Conservation (phyloP, 2,797 vertebrate species). For the Falco novaeseelandiae region DNA sequence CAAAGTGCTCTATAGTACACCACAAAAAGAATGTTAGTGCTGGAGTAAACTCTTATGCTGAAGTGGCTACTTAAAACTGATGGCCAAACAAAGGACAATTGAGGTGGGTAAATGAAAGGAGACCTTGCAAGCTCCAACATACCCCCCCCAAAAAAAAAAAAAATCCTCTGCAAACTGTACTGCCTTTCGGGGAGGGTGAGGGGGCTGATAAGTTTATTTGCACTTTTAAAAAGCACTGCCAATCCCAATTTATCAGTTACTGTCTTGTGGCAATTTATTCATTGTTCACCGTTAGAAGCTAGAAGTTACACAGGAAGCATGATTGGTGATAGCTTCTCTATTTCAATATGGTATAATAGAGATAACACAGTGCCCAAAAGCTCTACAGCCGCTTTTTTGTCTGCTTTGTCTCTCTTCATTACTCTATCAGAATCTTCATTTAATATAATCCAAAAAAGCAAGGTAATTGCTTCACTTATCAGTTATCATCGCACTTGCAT, state of each 20-base stretch:
- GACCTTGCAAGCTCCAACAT: constrained; percentile 31
- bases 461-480: constrained; percentile 88
- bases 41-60: constrained; percentile 38
- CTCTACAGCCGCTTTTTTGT: constrained; percentile 82
- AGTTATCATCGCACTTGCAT: constrained; percentile 83
- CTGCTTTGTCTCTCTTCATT: constrained; percentile 88
- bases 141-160: constrained; percentile 45
- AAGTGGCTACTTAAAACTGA: constrained; percentile 59
- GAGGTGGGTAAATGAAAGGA: constrained; percentile 57
- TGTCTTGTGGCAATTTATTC: constrained; percentile 86
- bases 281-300: constrained; percentile 83
- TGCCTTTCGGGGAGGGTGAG: constrained; percentile 64
- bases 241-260: constrained; percentile 86
- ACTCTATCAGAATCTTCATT: constrained; percentile 88
- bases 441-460: constrained; percentile 87
- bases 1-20: neutral
- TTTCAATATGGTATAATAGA: constrained; percentile 88
- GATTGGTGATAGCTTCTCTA: constrained; percentile 86
- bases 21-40: neutral
- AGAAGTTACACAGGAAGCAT: constrained; percentile 85
- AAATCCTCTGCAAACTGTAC: constrained; percentile 65
- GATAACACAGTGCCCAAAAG: constrained; percentile 86
- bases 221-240: constrained; percentile 80
- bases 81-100: constrained; percentile 63
- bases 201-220: constrained; percentile 82